Base-by-base conservation (phyloP, 1,140 invertebrate genomes). In the Onthophagus taurus region DNA sequence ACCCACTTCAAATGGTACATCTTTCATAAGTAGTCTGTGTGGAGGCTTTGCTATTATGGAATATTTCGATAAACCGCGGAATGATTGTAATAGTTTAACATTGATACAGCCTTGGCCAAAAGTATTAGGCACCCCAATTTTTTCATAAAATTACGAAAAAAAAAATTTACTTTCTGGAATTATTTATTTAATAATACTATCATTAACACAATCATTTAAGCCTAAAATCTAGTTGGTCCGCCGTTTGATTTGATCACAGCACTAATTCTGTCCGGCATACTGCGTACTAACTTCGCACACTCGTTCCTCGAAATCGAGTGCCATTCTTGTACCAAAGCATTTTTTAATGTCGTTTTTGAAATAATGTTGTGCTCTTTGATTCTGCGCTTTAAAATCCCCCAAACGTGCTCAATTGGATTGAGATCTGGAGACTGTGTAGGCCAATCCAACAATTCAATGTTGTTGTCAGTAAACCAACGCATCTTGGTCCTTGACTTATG, bases 391-490 rank as follows among this genome's bases (percentile, higher is more conserved):
- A 33, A 33, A 12, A 33, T 33, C 5, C 9, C 6, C 31, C 31
- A 33, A 6, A 33, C 5, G 14, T 33, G 6, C 13, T 33, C 14
- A 6, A 33, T 9, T 7, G 31, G 14, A 14, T 6, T 7, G 5
- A 33, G 6, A 14, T 33, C 31, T 14, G 31, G 31, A 16, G 31
- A 33, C 14, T 33, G 31, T 33, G 31, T 13, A 6, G 31, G 31
- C 14, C 31, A 16, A 6, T 33, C 31, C 6, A 33, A 16, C 31
- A 33, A 26, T 6, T 6, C 6, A 6, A 33, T 14, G 13, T 33
- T 14, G 14, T 33, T 33, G 6, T 33, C 14, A 8, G 5, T 33
- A 33, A 33, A 33, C 31, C 9, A 33, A 6, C 14, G 31, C 31
- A 33, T 33, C 6, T 6, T 33, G 5, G 6, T 6, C 6, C 9